Base-by-base conservation (phyloP, 2,797 vertebrate species). In the Propithecus deckenii region DNA sequence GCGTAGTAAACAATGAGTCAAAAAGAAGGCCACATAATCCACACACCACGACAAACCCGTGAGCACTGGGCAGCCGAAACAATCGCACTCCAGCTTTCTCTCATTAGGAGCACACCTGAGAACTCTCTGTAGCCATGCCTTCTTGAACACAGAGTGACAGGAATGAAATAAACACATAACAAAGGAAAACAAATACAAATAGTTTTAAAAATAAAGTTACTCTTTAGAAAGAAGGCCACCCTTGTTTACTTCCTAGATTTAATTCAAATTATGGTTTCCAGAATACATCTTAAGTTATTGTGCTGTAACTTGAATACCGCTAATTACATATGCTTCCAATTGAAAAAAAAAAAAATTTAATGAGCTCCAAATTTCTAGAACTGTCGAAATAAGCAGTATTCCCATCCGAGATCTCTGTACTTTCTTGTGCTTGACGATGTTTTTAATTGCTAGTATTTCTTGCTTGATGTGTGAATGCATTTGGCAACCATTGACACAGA, bases 161-260 rank as follows among this genome's bases (percentile, higher is more conserved):
- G 57, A 71, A 71, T 38, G 41, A 89, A 85, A 84, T 46, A 76
- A 86, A 38, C 20, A 43, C n/a, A 32, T 35, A 55, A 35, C 23
- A 55, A 84, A 57, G 55, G 25, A 76, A 94, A 94, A 57, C 38
- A 75, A 38, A 76, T 74, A 25, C 30, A 32, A 61, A 41, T n/a
- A 18, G n/a, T 55, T 85, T 93, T 89, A 17, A 35, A n/a, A 79
- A 96, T 48, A 80, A 52, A 89, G 52, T 72, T 81, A 72, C 38
- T 81, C 55, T 95, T 94, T 65, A 65, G 79, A n/a, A 90, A 32
- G 72, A 78, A 38, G 12, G 10, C 63, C 78, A 71, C 30, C 46
- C 93, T 92, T 69, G 38, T 91, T 80, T 97, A 69, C 86, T 93
- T 97, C 22, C 75, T 69, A 88, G 86, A 72, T 79, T 97, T 67